Evolutionary conservation across 2,797 vertebrate species (phyloP).

Genomic region (Hypotaenidia okinawae): DNA sequence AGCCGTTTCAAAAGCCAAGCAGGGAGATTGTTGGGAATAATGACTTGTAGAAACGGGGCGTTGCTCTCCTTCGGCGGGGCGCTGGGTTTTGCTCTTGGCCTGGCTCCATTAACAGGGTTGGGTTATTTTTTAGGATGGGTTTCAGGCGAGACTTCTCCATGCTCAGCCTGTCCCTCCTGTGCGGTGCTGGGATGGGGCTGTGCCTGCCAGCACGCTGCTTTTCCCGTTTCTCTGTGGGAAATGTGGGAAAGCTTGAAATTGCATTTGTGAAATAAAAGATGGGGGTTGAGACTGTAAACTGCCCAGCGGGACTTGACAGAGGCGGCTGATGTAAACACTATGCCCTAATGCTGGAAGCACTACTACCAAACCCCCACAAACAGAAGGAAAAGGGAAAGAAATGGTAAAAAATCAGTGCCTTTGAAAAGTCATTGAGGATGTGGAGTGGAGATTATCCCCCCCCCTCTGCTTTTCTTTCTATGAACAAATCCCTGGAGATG

Average conservation of each 20-base stretch:
- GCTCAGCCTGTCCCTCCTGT: not conserved
- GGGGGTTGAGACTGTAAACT: not conserved
- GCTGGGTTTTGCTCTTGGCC: not conserved
- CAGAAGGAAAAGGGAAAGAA: not conserved
- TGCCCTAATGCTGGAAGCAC: not conserved
- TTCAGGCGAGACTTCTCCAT: not conserved
- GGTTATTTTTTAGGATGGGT: not conserved
- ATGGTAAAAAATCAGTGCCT: not conserved
- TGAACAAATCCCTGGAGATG: not conserved
- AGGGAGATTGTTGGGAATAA: not conserved
- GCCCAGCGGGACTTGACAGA: not conserved
- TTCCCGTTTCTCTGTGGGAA: not conserved
- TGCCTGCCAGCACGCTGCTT: not conserved
- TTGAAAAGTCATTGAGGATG: not conserved
- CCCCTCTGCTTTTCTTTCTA: not conserved
- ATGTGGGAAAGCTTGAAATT: not conserved
- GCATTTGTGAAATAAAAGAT: not conserved
- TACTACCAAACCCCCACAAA: too few species aligned
- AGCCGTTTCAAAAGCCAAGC: fast-evolving
- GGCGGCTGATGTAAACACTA: not conserved
- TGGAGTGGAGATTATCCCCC: not conserved
- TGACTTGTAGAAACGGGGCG: not conserved
- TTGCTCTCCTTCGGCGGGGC: not conserved
- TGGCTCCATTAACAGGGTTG: fast-evolving
- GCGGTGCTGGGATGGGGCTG: not conserved